Evolutionary conservation across 2,888 invertebrate species (phyloP).

Genomic region (Dicyrtoma fusca): DNA sequence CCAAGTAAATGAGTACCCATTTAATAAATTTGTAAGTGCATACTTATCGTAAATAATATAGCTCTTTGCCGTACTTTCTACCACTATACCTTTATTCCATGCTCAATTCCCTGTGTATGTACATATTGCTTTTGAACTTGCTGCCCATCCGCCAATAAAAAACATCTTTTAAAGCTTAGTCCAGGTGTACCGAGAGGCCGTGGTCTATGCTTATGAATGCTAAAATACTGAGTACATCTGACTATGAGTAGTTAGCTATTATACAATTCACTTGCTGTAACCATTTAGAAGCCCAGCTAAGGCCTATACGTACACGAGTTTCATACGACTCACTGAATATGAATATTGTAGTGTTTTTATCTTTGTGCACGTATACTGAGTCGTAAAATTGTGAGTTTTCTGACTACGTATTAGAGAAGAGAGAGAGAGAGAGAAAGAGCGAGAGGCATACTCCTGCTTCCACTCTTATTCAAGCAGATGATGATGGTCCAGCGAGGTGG

Average conservation of each 20-base stretch:
- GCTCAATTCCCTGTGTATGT: constrained; percentile 7
- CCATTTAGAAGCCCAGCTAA: too few species aligned
- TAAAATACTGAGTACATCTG: constrained; percentile 24
- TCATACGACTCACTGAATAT: too few species aligned
- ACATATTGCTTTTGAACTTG: constrained; percentile 31
- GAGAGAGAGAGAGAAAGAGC: too few species aligned
- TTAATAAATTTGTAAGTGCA: constrained; percentile 32
- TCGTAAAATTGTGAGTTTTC: too few species aligned
- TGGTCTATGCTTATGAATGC: constrained; percentile 29
- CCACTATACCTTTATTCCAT: neutral
- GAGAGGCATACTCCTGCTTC: neutral
- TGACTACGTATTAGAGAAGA: too few species aligned
- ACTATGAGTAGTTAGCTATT: neutral
- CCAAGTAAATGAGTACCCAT: constrained; percentile 33
- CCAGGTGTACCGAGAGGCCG: constrained; percentile 30
- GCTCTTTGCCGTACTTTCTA: too few species aligned
- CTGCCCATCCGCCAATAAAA: constrained; percentile 21
- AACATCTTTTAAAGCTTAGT: constrained; percentile 19
- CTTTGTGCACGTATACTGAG: too few species aligned
- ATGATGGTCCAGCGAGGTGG: constrained; percentile 36
- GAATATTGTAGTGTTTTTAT: too few species aligned
- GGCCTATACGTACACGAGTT: too few species aligned
- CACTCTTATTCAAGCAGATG: constrained; percentile 29
- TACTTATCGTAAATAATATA: neutral
- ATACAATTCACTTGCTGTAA: too few species aligned